Base-by-base conservation (phyloP, 2,888 invertebrate species). In the Tiliacea citrago region DNA sequence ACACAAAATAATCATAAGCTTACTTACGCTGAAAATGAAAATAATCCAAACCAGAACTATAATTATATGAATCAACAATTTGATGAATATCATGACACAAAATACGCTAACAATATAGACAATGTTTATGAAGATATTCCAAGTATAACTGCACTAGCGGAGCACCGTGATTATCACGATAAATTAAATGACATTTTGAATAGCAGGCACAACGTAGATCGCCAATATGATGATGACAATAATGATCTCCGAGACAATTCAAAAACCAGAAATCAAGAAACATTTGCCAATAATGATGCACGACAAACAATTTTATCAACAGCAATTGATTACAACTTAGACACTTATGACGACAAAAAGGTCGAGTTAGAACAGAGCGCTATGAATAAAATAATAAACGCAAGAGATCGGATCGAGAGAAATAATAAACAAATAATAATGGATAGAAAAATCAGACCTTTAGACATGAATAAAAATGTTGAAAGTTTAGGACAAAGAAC, bases 81-180 rank as follows among this genome's bases (percentile, higher is more conserved):
- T 57, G 39, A 79, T 57, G 57, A 61, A 45, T 79, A 39, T 79
- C 18, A 57, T 29, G 57, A 67, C 47, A 42, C 13, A 39, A 53
- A 58, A 39, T 35, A 58, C 13, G 21, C 29, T n/a, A 45, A 35
- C 7, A 35, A 29, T 47, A 21, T 47, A 16, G 42, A 49, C 18
- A 13, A 74, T 47, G 51, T 35, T 1, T 55, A 75, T 47, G 24
- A 67, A 79, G 61, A 62, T 16, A 21, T 24, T 58, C 24, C 58
- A 35, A 65, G 13, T 12, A 35, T 62, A 55, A 55, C 24, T 45
- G 16, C n/a, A 16, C 16, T 51, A 35, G 16, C 6, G 0, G 49
- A 65, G 1, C 42, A 45, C 2, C 42, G 7, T 2, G 7, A 55
- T 29, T n/a, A 35, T 21, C n/a, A 45, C 7, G 18, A 58, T 55